Evolutionary conservation across 2,797 vertebrate species (phyloP).

Genomic region (Typhlichthys subterraneus): DNA sequence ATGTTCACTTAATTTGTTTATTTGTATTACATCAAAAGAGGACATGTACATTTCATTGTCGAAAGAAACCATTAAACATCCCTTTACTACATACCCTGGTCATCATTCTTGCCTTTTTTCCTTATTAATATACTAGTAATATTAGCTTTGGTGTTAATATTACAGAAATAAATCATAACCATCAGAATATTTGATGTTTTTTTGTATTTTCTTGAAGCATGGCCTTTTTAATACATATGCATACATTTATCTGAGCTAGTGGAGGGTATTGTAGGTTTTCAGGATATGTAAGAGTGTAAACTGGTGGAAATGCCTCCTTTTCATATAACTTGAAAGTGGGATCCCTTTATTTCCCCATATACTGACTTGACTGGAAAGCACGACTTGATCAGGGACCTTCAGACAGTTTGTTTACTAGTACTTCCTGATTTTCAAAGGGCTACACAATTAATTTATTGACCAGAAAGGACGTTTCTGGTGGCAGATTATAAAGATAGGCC

Average conservation of each 20-base stretch:
- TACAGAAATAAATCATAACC: constrained; percentile 46
- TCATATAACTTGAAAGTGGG: constrained; percentile 51
- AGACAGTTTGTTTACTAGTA: constrained; percentile 70
- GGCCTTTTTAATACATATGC: constrained; percentile 62
- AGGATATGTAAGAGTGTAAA: constrained; percentile 60
- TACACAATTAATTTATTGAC: constrained; percentile 65
- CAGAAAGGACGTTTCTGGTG: constrained; percentile 47
- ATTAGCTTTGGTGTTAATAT: constrained; percentile 70
- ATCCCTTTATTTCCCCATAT: constrained; percentile 70
- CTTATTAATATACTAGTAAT: constrained; percentile 59
- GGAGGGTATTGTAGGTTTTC: constrained; percentile 58
- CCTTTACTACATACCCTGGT: constrained; percentile 78
- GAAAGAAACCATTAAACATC: constrained; percentile 80
- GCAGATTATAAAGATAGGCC: constrained; percentile 28
- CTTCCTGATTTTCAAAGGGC: constrained; percentile 75
- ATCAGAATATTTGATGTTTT: constrained; percentile 47
- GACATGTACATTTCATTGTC: constrained; percentile 79
- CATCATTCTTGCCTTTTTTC: constrained; percentile 66
- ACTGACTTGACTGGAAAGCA: constrained; percentile 54
- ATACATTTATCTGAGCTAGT: constrained; percentile 52
- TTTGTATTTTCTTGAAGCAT: constrained; percentile 64
- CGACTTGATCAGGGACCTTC: constrained; percentile 71
- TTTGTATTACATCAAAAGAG: constrained; percentile 74
- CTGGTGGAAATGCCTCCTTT: constrained; percentile 42
- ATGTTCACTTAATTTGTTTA: constrained; percentile 60